A percentile compares a stretch with the other conserved stretches of the same genome.
Conservation (phyloP, 2,113 vertebrate species). For the Enhydra lutris region DNA sequence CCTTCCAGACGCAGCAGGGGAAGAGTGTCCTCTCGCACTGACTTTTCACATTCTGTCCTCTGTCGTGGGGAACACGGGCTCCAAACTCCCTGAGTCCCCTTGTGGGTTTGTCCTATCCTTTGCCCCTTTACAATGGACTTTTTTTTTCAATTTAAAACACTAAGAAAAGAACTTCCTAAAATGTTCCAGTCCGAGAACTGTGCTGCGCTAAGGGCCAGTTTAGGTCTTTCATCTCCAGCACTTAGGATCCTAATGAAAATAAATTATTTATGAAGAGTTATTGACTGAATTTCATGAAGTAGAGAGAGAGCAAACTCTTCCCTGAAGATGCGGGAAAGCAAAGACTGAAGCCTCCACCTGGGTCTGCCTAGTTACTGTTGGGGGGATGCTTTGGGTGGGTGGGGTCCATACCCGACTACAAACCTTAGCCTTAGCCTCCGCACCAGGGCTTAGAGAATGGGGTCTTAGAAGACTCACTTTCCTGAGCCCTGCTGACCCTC, state of each 20-base stretch:
- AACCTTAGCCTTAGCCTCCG: too few species aligned
- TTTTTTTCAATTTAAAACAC: conserved; percentile 29
- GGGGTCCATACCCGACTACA: background rate
- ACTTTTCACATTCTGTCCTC: background rate
- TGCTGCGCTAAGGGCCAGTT: background rate
- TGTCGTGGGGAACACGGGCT: background rate
- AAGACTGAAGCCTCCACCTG: background rate
- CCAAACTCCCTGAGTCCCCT: background rate
- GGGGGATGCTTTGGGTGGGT: background rate
- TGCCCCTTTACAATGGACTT: conserved; percentile 21
- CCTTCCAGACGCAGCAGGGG: background rate
- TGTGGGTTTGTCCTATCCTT: conserved; percentile 41
- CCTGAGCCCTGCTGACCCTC: background rate
- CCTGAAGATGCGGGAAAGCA: background rate
- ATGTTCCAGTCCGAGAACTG: conserved; percentile 6
- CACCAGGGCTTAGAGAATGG: background rate
- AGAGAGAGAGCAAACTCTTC: background rate
- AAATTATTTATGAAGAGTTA: conserved; percentile 56
- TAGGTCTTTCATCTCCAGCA: conserved; percentile 35
- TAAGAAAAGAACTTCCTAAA: conserved; percentile 13
- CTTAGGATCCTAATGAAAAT: conserved; percentile 45
- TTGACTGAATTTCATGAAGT: conserved; percentile 17
- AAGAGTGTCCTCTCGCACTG: background rate
- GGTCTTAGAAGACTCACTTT: background rate
- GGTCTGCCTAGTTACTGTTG: background rate